These are phyloP conservation scores for Hirtodrosophila alboralis DNA, from an alignment of 2,888 invertebrate genomes.

Conservation along the genomic window DNA sequence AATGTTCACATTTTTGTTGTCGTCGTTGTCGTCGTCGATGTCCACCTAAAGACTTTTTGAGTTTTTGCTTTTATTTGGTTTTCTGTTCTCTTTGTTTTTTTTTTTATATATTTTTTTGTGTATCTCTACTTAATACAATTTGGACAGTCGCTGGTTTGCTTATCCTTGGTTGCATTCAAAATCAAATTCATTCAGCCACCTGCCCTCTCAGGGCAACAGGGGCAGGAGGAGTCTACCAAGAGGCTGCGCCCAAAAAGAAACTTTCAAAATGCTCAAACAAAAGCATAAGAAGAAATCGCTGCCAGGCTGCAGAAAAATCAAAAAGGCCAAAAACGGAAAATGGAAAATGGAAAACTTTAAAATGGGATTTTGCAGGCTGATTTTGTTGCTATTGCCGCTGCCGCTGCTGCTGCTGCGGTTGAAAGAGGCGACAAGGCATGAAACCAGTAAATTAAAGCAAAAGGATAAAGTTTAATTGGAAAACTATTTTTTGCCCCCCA, in stretches of 20 bases:
- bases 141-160: conserved; percentile 19
- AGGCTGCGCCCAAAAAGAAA: conserved; percentile 26
- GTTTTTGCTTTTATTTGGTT: conserved; percentile 13
- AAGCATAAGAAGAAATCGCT: conserved; percentile 58
- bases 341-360: conserved; percentile 73
- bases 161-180: conserved; percentile 51
- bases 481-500: conserved; percentile 80
- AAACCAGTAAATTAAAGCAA: conserved; percentile 84
- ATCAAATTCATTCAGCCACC: conserved; percentile 41
- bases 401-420: conserved; percentile 73
- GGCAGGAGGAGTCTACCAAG: conserved; percentile 17
- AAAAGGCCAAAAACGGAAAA: conserved; percentile 36
- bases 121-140: conserved; percentile 33
- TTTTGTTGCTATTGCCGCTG: conserved; percentile 46
- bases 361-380: conserved; percentile 63
- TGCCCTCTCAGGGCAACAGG: background rate
- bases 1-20: conserved; percentile 77
- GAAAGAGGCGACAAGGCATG: conserved; percentile 84
- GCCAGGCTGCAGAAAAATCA: conserved; percentile 33
- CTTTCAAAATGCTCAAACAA: conserved; percentile 37
- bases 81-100: conserved; percentile 12
- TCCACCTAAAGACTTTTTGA: conserved; percentile 15
- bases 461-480: conserved; percentile 85
- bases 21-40: conserved; percentile 23
- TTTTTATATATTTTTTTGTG: conserved; percentile 6